Base-by-base conservation (phyloP, 2,888 invertebrate genomes). In the Athrips mouffetella region DNA sequence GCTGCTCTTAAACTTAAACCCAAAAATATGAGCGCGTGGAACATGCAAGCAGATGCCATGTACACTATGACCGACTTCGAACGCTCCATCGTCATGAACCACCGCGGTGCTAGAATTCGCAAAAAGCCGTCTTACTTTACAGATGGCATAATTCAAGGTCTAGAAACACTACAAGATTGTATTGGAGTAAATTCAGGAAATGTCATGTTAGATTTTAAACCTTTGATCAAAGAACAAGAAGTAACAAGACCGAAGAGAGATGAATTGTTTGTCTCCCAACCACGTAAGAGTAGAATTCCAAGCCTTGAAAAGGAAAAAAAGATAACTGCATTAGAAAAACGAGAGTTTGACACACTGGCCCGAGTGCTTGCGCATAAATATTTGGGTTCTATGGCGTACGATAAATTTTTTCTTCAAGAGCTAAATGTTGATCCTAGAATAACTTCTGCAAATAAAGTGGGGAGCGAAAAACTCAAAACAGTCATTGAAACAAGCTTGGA, bases 21-120 rank as follows among this genome's bases (percentile, higher is more conserved):
- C 1, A 58, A 52, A 1, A 86, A 84, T 54, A 85, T 87, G 83
- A 76, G 70, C 18, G 87, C 88, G 1, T 73, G 76, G 13, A 83
- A 85, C 54, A 84, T 86, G 86, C 86, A 87, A 57, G 72, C 84
- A 1, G 77, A 83, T 1, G 88, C 88, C 11, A 72, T 87, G 74
- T 87, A 87, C 56, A 82, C 85, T 8, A 81, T 88, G 83, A 79
- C 82, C 0, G 87, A 88, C 55, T 88, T 88, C 51, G 88, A 88
- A 50, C 71, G 77, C 31, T 84, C 85, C 1, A 78, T 86, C 2
- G 81, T 87, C n/a, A 83, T 84, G 75, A 88, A 86, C 56, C 80
- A 65, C 49, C 75, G 88, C 2, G 87, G 87, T 1, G 57, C 72
- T 0, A 67, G 80, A 16, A 49, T 53, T 21, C 76, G 88, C 10